phyloP scores from a whole-genome alignment of 2,797 vertebrate species.

The Phoxinus dragarum region DNA sequence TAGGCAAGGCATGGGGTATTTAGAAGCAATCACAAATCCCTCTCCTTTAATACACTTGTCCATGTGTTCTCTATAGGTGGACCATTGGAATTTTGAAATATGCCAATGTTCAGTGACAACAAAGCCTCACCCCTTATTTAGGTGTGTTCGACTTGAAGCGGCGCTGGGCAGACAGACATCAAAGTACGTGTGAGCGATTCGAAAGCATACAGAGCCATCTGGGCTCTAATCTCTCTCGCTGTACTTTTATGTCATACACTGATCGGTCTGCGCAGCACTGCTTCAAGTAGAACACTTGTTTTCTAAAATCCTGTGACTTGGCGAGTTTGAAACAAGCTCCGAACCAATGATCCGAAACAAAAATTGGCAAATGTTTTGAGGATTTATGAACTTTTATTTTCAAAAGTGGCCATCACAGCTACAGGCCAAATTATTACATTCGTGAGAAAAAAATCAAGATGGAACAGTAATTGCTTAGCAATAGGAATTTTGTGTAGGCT shows the following conservation, averaged over 20 bases:
- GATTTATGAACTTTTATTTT: neutral
- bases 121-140: too few relatives aligned
- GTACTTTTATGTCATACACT: too few relatives aligned
- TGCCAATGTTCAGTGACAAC: too few relatives aligned
- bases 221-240: too few relatives aligned
- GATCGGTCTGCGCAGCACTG: too few relatives aligned
- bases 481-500: neutral
- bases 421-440: neutral
- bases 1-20: too few relatives aligned
- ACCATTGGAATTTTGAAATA: neutral
- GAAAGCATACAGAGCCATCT: too few relatives aligned
- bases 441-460: neutral
- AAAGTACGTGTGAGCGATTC: too few relatives aligned
- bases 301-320: neutral
- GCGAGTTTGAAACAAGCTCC: neutral
- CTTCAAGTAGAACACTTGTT: neutral
- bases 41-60: neutral
- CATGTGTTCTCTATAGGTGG: neutral
- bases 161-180: too few relatives aligned
- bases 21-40: neutral
- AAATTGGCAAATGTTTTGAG: neutral
- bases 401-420: too few relatives aligned
- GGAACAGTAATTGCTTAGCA: neutral
- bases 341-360: neutral
- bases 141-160: too few relatives aligned